Evolutionary conservation across 92 coral and sea anemone species (phyloP).

Genomic region (Zoanthus gigantus): DNA sequence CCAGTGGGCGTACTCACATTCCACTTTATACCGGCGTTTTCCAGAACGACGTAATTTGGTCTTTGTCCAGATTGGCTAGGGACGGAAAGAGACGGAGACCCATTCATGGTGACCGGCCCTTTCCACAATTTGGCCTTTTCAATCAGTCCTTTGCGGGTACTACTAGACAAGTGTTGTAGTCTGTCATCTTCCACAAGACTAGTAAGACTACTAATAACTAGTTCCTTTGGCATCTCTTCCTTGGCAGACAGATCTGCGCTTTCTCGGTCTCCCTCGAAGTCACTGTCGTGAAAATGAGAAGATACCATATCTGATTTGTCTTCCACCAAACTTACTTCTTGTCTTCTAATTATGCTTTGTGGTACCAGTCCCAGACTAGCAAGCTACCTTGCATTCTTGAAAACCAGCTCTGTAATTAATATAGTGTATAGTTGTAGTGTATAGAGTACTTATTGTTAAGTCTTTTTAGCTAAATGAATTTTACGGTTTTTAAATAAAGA

Average conservation of each 20-base stretch:
- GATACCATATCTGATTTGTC: not conserved
- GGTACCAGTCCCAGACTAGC: not conserved
- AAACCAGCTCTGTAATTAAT: too few species aligned
- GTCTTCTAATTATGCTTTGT: not conserved
- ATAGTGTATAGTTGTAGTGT: too few species aligned
- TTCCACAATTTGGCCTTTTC: slow-evolving; percentile 31
- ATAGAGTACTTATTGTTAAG: too few species aligned
- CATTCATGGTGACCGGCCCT: slow-evolving; percentile 35
- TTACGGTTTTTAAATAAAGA: too few species aligned
- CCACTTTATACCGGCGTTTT: slow-evolving; percentile 13
- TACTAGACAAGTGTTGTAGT: slow-evolving; percentile 11
- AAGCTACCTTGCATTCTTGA: too few species aligned
- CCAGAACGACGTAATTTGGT: not conserved
- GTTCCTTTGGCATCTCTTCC: not conserved
- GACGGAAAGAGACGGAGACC: slow-evolving; percentile 28
- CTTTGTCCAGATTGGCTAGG: slow-evolving; percentile 14
- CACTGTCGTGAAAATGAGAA: slow-evolving; percentile 10
- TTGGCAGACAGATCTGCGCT: too few species aligned
- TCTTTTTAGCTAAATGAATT: too few species aligned
- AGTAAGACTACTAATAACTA: slow-evolving; percentile 1
- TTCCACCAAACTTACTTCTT: too few species aligned
- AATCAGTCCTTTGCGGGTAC: slow-evolving; percentile 14
- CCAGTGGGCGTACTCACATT: slow-evolving; percentile 28
- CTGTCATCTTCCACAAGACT: not conserved
- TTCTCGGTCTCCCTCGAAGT: too few species aligned